Base-by-base conservation (phyloP, 2,113 vertebrate genomes). In the Sclerurus mexicanus region DNA sequence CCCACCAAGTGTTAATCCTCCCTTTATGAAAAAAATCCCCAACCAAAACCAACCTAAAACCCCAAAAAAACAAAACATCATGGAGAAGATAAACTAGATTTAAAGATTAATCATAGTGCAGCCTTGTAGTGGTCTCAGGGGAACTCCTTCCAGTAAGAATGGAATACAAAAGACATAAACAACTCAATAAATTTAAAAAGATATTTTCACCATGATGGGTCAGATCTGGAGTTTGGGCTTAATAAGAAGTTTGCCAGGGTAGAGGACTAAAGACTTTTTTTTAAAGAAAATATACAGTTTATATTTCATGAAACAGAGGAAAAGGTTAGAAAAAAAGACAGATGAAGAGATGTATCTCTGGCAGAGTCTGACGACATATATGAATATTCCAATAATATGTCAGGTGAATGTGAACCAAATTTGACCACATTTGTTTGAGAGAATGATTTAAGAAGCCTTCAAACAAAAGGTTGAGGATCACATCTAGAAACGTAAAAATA, bases 331-430 rank as follows among this genome's bases (percentile, higher is more conserved):
- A 23, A 72, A 64, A 74, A 47, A 8, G 31, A 40, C 16, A 72
- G 40, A 12, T 25, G 11, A 72, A 78, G 24, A 58, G 0, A 4
- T 1, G 2, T 4, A 5, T 35, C 10, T 81, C n/a, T 74, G n/a
- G 58, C 23, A 87, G 7, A 35, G 18, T 60, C 14, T 12, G 12
- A 15, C 5, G 66, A 40, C 9, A 58, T 25, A 24, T 21, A 60
- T 19, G 6, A 85, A 66, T 4, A 35, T 74, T 60, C 14, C 12
- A 71, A 6, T 30, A 33, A 2, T 11, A 31, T 71, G 85, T 66
- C 46, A 64, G 10, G 9, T 25, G 11, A 40, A 27, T 28, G 9
- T 0, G 0, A 33, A 40, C 1, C 4, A 85, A 66, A 66, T 23
- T 2, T 5, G 7, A 55, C 20, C 46, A 28, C 4, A 22, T 55